phyloP scores from a whole-genome alignment of 2,888 invertebrate genomes.

The Thecophora atra region DNA sequence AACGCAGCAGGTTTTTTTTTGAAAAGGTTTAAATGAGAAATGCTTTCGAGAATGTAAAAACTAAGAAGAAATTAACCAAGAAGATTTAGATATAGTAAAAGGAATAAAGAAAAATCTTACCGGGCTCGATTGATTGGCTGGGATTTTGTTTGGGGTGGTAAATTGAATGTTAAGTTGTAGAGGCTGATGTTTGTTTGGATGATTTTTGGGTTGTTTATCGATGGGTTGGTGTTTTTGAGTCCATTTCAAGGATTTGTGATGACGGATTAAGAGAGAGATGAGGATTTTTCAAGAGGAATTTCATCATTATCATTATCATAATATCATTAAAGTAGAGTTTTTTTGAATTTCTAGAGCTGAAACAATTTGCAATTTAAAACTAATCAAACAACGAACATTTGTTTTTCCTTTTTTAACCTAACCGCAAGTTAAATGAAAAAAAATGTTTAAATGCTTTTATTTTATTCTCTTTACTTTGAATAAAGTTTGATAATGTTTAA shows the following conservation, averaged over 20 bases:
- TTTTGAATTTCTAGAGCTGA: conserved; percentile 20
- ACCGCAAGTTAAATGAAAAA: too few relatives aligned
- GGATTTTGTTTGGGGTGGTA: conserved; percentile 43
- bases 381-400: too few relatives aligned
- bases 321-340: too few relatives aligned
- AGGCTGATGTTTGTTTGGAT: conserved; percentile 41
- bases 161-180: conserved; percentile 45
- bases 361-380: not conserved
- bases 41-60: conserved; percentile 28
- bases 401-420: too few relatives aligned
- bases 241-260: conserved; percentile 33
- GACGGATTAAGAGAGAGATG: conserved; percentile 48
- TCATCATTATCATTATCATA: conserved; percentile 24
- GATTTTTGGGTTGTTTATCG: conserved; percentile 45
- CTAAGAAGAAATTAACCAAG: conserved; percentile 38
- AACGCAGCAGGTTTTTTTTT: not conserved
- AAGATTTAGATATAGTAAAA: conserved; percentile 44
- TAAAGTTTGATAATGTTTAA: too few relatives aligned
- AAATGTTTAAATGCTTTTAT: too few relatives aligned
- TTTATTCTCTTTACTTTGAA: too few relatives aligned
- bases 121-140: conserved; percentile 53
- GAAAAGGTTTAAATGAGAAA: conserved; percentile 13
- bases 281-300: conserved; percentile 39
- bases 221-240: conserved; percentile 49
- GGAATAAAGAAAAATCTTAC: conserved; percentile 66